Conservation (phyloP, 2,888 invertebrate species). For the Crossocerus cetratus region DNA sequence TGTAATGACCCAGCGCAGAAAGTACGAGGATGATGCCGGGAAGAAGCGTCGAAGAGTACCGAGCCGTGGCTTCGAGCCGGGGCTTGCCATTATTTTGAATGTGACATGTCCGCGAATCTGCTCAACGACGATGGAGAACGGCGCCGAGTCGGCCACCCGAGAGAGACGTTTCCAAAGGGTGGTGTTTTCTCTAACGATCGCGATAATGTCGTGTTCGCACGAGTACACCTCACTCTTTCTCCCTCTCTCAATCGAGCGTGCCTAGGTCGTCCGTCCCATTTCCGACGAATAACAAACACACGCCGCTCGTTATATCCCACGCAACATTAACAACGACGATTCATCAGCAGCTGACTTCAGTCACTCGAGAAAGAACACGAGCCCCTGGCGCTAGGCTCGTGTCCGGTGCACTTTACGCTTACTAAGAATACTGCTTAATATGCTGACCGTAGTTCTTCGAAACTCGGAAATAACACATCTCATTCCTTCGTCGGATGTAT, state of each 20-base stretch:
- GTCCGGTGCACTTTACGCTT: too few species aligned
- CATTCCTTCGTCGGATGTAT: too few species aligned
- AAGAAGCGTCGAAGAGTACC: slow-evolving; percentile 36
- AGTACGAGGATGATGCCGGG: not conserved
- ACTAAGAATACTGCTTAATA: too few species aligned
- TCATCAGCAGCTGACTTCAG: slow-evolving; percentile 47
- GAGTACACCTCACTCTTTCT: not conserved
- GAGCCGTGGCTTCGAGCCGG: slow-evolving; percentile 38
- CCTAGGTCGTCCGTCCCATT: slow-evolving; percentile 45
- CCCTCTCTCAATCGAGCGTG: slow-evolving; percentile 11
- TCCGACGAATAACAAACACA: slow-evolving; percentile 50
- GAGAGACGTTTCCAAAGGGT: slow-evolving; percentile 35
- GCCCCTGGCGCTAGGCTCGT: not conserved
- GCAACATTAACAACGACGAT: slow-evolving; percentile 53
- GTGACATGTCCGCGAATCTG: slow-evolving; percentile 41
- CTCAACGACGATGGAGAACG: slow-evolving; percentile 31
- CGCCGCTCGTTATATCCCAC: slow-evolving; percentile 49
- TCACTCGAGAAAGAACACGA: slow-evolving; percentile 35
- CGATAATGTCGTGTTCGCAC: slow-evolving; percentile 51
- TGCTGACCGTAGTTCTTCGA: too few species aligned
- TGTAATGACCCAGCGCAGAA: slow-evolving; percentile 39
- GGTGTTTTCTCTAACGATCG: slow-evolving; percentile 57
- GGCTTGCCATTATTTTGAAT: slow-evolving; percentile 61
- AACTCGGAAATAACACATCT: too few species aligned
- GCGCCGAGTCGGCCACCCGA: slow-evolving; percentile 54